Percentiles rank a stretch among this genome's conserved stretches.
Conservation (phyloP, 2,888 invertebrate species). For the Macrosiphum euphorbiae region DNA sequence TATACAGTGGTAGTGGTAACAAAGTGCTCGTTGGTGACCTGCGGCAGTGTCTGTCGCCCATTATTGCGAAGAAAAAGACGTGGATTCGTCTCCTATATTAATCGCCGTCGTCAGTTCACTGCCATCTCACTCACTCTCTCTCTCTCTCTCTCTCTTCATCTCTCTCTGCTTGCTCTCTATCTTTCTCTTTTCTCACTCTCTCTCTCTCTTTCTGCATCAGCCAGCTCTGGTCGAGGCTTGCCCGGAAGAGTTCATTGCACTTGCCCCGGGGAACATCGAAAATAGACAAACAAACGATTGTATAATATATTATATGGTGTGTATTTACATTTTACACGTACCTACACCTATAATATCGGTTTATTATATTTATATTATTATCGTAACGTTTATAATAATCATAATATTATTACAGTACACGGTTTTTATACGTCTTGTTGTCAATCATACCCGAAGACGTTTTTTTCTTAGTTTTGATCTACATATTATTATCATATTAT, state of each 20-base stretch:
- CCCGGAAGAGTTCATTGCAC: conserved; percentile 39
- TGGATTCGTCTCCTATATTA: conserved; percentile 49
- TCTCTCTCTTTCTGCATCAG: not conserved
- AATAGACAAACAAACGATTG: conserved; percentile 35
- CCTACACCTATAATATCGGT: not conserved
- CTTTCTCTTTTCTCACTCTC: no score
- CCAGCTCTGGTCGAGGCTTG: not conserved
- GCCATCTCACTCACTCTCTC: not conserved
- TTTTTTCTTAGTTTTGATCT: not conserved
- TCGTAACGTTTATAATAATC: not conserved
- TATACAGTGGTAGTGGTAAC: not conserved
- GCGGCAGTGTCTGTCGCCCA: not conserved
- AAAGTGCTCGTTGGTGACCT: conserved; percentile 2
- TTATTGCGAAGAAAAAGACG: conserved; percentile 32
- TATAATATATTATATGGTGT: not conserved
- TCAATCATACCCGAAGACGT: not conserved
- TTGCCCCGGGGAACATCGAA: conserved; percentile 35
- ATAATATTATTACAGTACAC: not conserved
- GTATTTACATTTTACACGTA: not conserved
- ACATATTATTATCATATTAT: not conserved
- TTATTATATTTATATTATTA: not conserved
- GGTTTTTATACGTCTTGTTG: no score
- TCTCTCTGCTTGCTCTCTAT: not conserved
- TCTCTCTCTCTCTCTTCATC: not conserved
- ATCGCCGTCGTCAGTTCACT: conserved; percentile 24